A percentile compares a stretch with the other conserved stretches of the same genome.
These are phyloP conservation scores for Heterocephalus glaber DNA, from an alignment of 2,113 vertebrate genomes.

Conservation along the genomic window DNA sequence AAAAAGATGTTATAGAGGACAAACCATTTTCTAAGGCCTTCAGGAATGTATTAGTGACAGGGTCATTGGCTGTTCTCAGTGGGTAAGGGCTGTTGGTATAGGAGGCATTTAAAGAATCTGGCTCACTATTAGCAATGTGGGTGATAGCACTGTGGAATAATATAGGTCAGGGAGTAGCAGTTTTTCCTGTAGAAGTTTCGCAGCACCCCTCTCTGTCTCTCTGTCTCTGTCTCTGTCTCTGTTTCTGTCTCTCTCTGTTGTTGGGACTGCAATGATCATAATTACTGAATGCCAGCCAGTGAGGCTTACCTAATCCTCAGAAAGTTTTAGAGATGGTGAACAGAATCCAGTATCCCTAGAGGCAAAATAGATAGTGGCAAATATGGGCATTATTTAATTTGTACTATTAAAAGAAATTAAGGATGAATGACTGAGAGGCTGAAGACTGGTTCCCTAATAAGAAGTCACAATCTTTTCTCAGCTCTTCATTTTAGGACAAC, in stretches of 20 bases:
- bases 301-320: background rate
- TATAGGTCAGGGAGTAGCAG: background rate
- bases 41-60: background rate
- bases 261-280: background rate
- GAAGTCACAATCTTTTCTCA: background rate
- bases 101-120: background rate
- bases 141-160: background rate
- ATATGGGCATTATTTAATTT: background rate
- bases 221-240: background rate
- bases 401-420: background rate
- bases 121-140: background rate
- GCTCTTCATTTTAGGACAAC: background rate
- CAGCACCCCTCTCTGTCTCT: background rate
- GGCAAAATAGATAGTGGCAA: background rate
- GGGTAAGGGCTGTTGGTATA: background rate
- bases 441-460: background rate
- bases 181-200: background rate
- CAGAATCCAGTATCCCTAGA: background rate
- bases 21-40: background rate
- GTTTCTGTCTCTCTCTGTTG: background rate
- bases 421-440: background rate
- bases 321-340: background rate
- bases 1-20: too few relatives aligned
- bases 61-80: background rate
- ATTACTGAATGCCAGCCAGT: background rate